Evolutionary conservation across 2,113 vertebrate genomes (phyloP), one percentile per base, ranked within the genome.

Genomic region (Ornithorhynchus anatinus): DNA sequence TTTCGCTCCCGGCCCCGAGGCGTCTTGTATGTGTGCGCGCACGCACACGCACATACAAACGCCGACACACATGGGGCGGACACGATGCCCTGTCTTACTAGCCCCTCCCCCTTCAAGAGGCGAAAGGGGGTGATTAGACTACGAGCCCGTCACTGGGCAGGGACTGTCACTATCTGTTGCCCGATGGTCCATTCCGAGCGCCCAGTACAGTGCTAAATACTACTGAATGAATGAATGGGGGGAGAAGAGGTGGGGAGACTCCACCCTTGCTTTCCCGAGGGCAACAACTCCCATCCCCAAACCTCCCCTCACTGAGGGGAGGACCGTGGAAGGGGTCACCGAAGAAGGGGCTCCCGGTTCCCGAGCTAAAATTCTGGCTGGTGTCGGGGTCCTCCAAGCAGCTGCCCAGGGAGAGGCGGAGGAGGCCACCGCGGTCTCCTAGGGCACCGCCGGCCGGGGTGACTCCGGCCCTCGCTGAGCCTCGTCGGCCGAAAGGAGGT

Each of bases 31-130:
- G n/a, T 61, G 61, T 43, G 72, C 53, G 8, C n/a, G 31, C 6
- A 43, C 2, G 74, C 23, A 56, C 69, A 60, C 13, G 53, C 11
- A 7, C 11, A n/a, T n/a, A n/a, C n/a, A n/a, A n/a, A n/a, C n/a
- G n/a, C n/a, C n/a, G n/a, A n/a, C n/a, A n/a, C n/a, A n/a, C n/a
- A n/a, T 77, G 69, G 67, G 67, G 59, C 16, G 17, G 56, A 48
- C 73, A 64, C 38, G 71, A 82, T 53, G 51, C 42, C 7, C 68
- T 37, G 38, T 47, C 72, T 67, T 67, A 64, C 67, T 59, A 54
- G 53, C 48, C 45, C 60, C 37, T 48, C 51, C 58, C 19, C 31
- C 38, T 70, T 72, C 43, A 17, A 15, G 25, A 37, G 66, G 60
- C 44, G 67, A 25, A 40, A 64, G 61, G 37, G 57, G 54, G 57